Evolutionary conservation across 37 sponge, comb jelly and placozoan genomes (phyloP).

Genomic region (Cladorhizidae sp.): DNA sequence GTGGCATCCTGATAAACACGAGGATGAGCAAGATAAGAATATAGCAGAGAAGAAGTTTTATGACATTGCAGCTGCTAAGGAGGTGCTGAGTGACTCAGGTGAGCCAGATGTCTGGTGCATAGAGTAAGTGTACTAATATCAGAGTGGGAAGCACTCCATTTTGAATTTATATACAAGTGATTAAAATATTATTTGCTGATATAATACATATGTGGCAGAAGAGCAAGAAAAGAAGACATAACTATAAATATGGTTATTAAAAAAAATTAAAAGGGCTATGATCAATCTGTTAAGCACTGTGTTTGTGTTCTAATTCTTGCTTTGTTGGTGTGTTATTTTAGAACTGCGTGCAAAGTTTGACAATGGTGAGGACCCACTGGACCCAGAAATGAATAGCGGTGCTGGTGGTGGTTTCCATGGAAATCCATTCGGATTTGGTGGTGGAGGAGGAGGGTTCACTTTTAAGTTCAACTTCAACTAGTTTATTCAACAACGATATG

Average conservation of each 20-base stretch:
- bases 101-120: not conserved
- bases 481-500: too few relatives aligned
- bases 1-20: constrained; percentile 95
- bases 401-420: constrained; percentile 53
- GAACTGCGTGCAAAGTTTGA: constrained; percentile 94
- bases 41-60: constrained; percentile 95
- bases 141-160: too few relatives aligned
- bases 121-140: not conserved
- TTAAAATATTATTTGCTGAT: too few relatives aligned
- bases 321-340: constrained; percentile 3
- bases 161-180: too few relatives aligned
- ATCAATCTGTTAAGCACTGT: not conserved
- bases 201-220: too few relatives aligned
- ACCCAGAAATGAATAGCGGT: constrained; percentile 80
- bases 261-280: not conserved
- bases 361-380: constrained; percentile 97
- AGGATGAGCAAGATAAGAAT: constrained; percentile 82
- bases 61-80: constrained; percentile 99
- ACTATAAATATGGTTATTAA: too few relatives aligned
- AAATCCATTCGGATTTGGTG: constrained; percentile 76
- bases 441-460: constrained; percentile 79
- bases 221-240: too few relatives aligned
- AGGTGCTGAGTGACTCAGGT: constrained; percentile 94
- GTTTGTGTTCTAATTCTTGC: not conserved
- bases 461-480: constrained; percentile 91